Conservation (phyloP, 2,797 vertebrate genomes). For the Channa striata region DNA sequence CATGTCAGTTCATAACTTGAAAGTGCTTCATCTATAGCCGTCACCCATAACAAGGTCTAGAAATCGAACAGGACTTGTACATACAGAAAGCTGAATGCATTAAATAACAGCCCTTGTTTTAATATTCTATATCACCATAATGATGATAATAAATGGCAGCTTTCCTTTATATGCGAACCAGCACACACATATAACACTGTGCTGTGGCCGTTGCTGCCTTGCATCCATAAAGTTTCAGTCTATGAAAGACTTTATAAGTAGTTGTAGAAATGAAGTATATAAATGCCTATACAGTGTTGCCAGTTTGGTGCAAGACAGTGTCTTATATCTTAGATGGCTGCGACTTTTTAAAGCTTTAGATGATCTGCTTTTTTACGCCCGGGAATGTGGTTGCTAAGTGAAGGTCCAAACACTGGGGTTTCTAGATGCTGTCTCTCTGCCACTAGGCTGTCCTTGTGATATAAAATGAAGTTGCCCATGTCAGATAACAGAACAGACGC, state of each 20-base stretch:
- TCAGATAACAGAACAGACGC: conserved; percentile 4
- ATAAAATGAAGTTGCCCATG: conserved; percentile 30
- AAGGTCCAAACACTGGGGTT: conserved; percentile 40
- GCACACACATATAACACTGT: not conserved
- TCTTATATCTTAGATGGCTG: conserved; percentile 52
- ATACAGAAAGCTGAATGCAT: too few species aligned
- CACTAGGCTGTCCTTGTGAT: conserved; percentile 19
- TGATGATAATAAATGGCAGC: too few species aligned
- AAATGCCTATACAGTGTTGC: conserved; percentile 48
- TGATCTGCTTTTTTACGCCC: conserved; percentile 34
- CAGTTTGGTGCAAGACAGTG: conserved; percentile 52
- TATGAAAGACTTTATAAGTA: conserved; percentile 55
- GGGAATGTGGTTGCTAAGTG: conserved; percentile 46
- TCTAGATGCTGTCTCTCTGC: conserved; percentile 43
- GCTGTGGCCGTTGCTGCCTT: conserved; percentile 1
- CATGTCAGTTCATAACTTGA: too few species aligned
- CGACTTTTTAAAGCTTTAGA: conserved; percentile 49
- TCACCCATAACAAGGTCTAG: not conserved
- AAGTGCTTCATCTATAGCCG: not conserved
- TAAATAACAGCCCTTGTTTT: not conserved
- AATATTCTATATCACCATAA: too few species aligned
- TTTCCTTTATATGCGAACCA: too few species aligned
- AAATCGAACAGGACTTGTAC: not conserved
- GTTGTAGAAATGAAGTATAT: conserved; percentile 44
- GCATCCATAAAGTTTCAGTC: conserved; percentile 5